Conservation (phyloP, 1,140 invertebrate species). For the Drosophila kikkawai region DNA sequence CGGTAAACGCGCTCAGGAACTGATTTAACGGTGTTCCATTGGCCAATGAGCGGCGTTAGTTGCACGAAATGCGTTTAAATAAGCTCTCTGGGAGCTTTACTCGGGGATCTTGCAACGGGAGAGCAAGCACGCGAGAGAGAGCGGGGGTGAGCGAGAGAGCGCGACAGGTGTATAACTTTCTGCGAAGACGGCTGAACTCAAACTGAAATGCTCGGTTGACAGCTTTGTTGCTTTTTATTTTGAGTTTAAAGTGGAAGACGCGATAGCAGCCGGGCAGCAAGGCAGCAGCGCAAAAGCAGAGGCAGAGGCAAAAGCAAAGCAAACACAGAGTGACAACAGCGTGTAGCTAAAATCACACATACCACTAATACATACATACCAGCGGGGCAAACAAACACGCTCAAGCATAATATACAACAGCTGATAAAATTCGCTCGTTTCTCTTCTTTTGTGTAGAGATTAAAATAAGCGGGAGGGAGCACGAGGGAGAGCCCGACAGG, state of each 20-base stretch:
- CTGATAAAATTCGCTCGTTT: slow-evolving; percentile 60
- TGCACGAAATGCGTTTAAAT: slow-evolving; percentile 64
- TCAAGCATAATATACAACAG: slow-evolving; percentile 73
- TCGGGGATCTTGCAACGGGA: slow-evolving; percentile 58
- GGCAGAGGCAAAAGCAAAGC: slow-evolving; percentile 47
- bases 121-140: slow-evolving; percentile 9
- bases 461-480: slow-evolving; percentile 2
- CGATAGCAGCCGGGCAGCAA: slow-evolving; percentile 54
- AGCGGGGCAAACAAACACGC: slow-evolving; percentile 13
- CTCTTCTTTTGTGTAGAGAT: slow-evolving; percentile 22
- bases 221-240: slow-evolving; percentile 78
- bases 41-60: slow-evolving; percentile 51
- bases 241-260: slow-evolving; percentile 67
- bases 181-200: slow-evolving; percentile 76
- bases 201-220: slow-evolving; percentile 81
- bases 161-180: slow-evolving; percentile 69
- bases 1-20: slow-evolving; percentile 15
- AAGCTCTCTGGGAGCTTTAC: slow-evolving; percentile 14
- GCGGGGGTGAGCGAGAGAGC: slow-evolving; percentile 9
- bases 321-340: slow-evolving; percentile 57
- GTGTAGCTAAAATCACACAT: slow-evolving; percentile 52
- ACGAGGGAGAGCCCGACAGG: slow-evolving; percentile 7
- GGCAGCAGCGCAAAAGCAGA: slow-evolving; percentile 23
- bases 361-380: neutral
- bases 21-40: slow-evolving; percentile 47